A percentile compares a stretch with the other conserved stretches of the same genome.
Evolutionary conservation across 2,888 invertebrate species (phyloP).

Genomic region (Stenodema calcarata): DNA sequence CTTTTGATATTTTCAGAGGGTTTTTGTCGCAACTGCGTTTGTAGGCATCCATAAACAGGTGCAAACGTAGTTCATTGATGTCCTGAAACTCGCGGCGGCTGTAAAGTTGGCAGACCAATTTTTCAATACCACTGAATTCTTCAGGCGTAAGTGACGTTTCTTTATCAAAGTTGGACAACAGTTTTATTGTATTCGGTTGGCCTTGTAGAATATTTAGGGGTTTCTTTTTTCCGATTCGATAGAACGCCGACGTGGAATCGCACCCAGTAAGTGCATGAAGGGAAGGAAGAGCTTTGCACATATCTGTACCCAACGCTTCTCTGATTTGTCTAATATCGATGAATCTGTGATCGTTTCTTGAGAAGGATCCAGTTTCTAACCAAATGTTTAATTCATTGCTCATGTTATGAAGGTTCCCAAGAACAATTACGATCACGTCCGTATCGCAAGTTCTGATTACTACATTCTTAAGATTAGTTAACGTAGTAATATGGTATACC

Average conservation of each 20-base stretch:
- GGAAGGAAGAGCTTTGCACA: conserved; percentile 19
- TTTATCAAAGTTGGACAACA: neutral
- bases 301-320: neutral
- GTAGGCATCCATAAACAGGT: conserved; percentile 9
- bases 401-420: conserved; percentile 29
- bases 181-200: neutral
- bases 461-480: conserved; percentile 46
- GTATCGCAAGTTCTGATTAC: conserved; percentile 32
- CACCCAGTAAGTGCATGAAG: no score
- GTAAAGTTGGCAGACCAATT: neutral
- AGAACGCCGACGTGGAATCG: conserved; percentile 37
- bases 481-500: conserved; percentile 54
- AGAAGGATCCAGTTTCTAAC: conserved; percentile 5
- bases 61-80: neutral
- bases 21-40: neutral
- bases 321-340: conserved; percentile 5
- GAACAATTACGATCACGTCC: conserved; percentile 33
- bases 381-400: neutral
- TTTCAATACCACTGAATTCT: neutral
- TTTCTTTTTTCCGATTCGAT: conserved; percentile 26
- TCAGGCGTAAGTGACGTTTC: neutral
- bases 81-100: neutral
- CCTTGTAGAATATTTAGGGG: neutral
- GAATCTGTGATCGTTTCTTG: neutral
- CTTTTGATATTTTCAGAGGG: neutral